A percentile compares a stretch with the other conserved stretches of the same genome.
These are phyloP conservation scores for Dryas iulia DNA, from an alignment of 1,140 invertebrate genomes.

Conservation along the genomic window DNA sequence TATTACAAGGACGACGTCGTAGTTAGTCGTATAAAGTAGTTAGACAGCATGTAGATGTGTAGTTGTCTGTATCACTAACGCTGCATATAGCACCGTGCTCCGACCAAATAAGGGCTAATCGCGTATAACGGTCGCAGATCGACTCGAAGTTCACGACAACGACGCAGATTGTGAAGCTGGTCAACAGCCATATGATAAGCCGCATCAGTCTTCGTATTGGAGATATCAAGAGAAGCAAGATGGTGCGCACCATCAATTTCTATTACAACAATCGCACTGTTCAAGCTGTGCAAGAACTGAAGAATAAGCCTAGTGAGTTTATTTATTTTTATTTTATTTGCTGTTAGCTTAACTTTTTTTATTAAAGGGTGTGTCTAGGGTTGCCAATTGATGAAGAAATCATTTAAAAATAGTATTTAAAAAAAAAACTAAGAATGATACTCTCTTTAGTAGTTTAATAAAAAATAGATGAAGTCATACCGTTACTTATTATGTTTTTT, in stretches of 20 bases:
- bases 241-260: conserved; percentile 97
- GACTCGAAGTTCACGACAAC: conserved; percentile 99
- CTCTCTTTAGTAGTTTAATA: too few species aligned
- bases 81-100: conserved; percentile 3
- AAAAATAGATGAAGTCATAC: too few species aligned
- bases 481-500: too few species aligned
- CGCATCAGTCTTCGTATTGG: conserved; percentile 95
- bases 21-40: conserved; percentile 7
- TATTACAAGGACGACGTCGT: background rate
- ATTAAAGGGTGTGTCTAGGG: too few species aligned
- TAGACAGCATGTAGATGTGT: conserved; percentile 15
- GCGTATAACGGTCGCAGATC: conserved; percentile 76
- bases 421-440: too few species aligned
- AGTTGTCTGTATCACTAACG: conserved; percentile 7
- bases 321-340: background rate
- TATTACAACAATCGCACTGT: conserved; percentile 98
- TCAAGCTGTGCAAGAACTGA: conserved; percentile 97
- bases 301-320: conserved; percentile 91
- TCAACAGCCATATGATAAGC: conserved; percentile 96
- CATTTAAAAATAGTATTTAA: too few species aligned
- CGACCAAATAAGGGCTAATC: conserved; percentile 49
- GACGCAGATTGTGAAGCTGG: conserved; percentile 97
- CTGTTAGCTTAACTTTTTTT: too few species aligned
- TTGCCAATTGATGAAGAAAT: too few species aligned
- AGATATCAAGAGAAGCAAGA: conserved; percentile 97